These are phyloP conservation scores for Pristionchus maxplancki DNA, from an alignment of 2,888 invertebrate genomes.

Conservation along the genomic window DNA sequence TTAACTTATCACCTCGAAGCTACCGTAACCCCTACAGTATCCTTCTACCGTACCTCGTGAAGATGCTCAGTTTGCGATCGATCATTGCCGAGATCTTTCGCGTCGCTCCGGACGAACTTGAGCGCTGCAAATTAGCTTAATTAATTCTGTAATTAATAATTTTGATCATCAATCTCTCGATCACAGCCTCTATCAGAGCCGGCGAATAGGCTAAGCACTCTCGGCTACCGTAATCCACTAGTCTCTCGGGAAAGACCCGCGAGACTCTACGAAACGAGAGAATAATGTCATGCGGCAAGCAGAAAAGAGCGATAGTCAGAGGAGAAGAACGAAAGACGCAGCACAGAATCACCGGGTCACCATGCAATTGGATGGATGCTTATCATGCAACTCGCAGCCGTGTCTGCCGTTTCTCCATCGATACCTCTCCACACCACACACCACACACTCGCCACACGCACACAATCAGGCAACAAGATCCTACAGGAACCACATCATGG, in stretches of 20 bases:
- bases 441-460: neutral
- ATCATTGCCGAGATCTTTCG: conserved; percentile 77
- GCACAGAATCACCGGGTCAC: neutral
- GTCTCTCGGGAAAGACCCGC: neutral
- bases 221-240: neutral
- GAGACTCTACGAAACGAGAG: neutral
- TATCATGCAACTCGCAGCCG: neutral
- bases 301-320: conserved; percentile 5
- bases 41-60: conserved; percentile 67
- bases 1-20: no score
- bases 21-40: neutral
- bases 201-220: neutral
- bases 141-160: neutral
- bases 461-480: neutral
- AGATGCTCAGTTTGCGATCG: conserved; percentile 75
- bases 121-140: conserved; percentile 66
- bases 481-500: neutral
- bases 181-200: neutral
- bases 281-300: neutral
- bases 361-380: neutral
- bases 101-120: conserved; percentile 75
- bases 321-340: neutral
- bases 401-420: neutral
- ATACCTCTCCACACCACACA: neutral
- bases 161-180: conserved; percentile 36